Evolutionary conservation across 1,140 invertebrate genomes (phyloP), one percentile per base, ranked within the genome.

Genomic region (Schlechtendalia chinensis): DNA sequence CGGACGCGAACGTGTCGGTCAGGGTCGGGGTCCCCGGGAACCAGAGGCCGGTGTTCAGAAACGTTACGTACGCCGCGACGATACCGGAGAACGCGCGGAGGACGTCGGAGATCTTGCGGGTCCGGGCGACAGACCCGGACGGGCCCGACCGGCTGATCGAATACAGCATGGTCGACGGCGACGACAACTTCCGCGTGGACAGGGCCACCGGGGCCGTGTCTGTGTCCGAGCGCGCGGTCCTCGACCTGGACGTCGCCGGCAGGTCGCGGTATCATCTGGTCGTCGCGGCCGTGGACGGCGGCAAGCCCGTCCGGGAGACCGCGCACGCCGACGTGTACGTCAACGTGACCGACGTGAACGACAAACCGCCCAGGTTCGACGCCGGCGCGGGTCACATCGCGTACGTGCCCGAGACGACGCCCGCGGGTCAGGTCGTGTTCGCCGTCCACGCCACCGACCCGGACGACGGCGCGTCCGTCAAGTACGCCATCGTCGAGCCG

Each of bases 321-420:
- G 91, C 92, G 0, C 92, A 91, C 0, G 91, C 92, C 0, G 92
- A 90, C 3, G 89, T 94, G 0, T 90, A 90, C 56, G 89, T 94
- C 1, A 90, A 89, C 39, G 89, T 95, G 17, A 85, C 90, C 82
- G 93, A 95, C 84, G 91, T 95, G 0, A 95, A 95, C 82, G 93
- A 96, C 84, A 93, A 94, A 84, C 89, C 91, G 17, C 94, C 94
- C 0, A 88, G 86, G 81, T 96, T 95, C 81, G 88, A 83, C 47
- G 85, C 90, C 82, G 88, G 90, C 32, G 88, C 88, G 1, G 88
- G 88, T 45, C 91, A 90, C 83, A 87, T 91, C 12, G 87, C 89
- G 59, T 91, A 94, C 79, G 90, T 93, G 16, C 92, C 92, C 0
- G 92, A 93, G 85, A 89, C 90, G 1, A 87, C 89, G 80, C 88